These are phyloP conservation scores for Heliocidaris tuberculata DNA, from an alignment of 35 echinoderm and acorn worm species.

Conservation along the genomic window DNA sequence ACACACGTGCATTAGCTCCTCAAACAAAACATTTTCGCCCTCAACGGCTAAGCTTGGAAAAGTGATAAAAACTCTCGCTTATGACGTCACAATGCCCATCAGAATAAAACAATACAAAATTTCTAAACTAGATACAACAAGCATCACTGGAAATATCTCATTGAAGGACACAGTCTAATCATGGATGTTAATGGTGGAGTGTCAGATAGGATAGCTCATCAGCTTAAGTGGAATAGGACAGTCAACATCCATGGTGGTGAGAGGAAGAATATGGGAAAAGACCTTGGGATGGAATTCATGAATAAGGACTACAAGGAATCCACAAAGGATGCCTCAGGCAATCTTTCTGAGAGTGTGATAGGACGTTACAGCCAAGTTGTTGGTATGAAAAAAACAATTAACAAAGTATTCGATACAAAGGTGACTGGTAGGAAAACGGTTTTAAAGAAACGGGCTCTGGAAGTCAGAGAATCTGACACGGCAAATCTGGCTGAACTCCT, in stretches of 20 bases:
- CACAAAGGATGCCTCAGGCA: neutral
- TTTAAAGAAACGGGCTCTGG: neutral
- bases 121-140: neutral
- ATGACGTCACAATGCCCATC: too few relatives aligned
- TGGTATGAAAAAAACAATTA: neutral
- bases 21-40: too few relatives aligned
- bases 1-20: too few relatives aligned
- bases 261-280: neutral
- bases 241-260: constrained; percentile 25
- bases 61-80: too few relatives aligned
- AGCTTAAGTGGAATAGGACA: constrained; percentile 28
- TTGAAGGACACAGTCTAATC: constrained; percentile 15
- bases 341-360: neutral
- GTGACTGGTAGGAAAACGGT: neutral
- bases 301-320: constrained; percentile 1
- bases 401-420: constrained; percentile 8
- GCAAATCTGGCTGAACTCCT: constrained; percentile 23
- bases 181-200: constrained; percentile 31
- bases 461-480: neutral
- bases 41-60: too few relatives aligned
- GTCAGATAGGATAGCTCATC: constrained; percentile 8
- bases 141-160: constrained; percentile 7
- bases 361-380: neutral
- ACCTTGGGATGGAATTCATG: neutral
- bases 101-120: too few relatives aligned